Evolutionary conservation across 2,888 invertebrate species (phyloP).

Genomic region (Eumerus sabulonum): DNA sequence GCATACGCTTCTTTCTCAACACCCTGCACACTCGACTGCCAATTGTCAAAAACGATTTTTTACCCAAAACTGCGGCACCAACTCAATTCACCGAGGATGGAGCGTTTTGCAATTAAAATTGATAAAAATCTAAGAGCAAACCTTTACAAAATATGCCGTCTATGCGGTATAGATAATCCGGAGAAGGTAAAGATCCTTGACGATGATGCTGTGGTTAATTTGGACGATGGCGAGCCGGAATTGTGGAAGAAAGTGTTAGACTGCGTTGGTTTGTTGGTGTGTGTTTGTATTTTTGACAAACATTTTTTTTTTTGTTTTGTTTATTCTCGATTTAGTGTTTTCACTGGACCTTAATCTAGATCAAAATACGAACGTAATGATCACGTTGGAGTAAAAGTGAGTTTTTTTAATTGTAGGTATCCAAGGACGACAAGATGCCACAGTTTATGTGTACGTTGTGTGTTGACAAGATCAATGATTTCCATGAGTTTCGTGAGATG

Average conservation of each 20-base stretch:
- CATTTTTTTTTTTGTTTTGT: no score
- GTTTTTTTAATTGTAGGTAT: conserved; percentile 77
- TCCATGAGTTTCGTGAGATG: conserved; percentile 82
- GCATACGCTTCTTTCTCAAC: not conserved
- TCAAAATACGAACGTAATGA: not conserved
- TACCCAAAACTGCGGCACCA: conserved; percentile 43
- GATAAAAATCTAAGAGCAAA: conserved; percentile 76
- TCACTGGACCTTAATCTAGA: not conserved
- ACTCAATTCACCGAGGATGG: conserved; percentile 71
- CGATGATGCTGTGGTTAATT: conserved; percentile 62
- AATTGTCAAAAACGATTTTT: conserved; percentile 67
- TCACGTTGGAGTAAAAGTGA: not conserved
- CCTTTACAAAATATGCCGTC: conserved; percentile 78
- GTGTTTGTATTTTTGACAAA: conserved; percentile 34
- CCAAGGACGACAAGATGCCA: conserved; percentile 82
- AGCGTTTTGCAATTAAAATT: conserved; percentile 78
- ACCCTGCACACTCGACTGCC: conserved; percentile 40
- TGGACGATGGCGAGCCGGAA: conserved; percentile 74
- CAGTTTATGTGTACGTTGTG: conserved; percentile 82
- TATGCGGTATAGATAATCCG: conserved; percentile 78
- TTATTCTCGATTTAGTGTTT: no score
- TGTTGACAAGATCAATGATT: conserved; percentile 83
- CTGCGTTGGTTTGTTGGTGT: conserved; percentile 75
- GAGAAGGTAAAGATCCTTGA: conserved; percentile 74
- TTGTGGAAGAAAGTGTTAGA: conserved; percentile 75